These are phyloP conservation scores for Tyto alba DNA, from an alignment of 2,113 vertebrate species.

Conservation along the genomic window DNA sequence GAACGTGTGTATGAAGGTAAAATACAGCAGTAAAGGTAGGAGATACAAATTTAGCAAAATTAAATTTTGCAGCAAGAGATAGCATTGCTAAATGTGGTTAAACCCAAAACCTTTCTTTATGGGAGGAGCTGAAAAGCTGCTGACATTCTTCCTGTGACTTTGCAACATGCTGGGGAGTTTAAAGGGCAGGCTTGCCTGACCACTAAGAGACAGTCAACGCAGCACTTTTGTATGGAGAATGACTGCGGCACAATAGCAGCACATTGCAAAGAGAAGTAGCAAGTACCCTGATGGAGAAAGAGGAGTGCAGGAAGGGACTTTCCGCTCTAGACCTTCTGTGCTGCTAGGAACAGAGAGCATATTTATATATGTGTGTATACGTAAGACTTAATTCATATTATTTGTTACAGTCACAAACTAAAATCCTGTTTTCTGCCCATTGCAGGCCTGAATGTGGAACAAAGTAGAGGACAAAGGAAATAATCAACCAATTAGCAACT, in stretches of 20 bases:
- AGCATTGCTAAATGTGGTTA: not conserved
- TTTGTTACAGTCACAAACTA: not conserved
- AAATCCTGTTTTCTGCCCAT: not conserved
- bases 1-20: not conserved
- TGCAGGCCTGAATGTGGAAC: not conserved
- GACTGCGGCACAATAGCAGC: not conserved
- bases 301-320: not conserved
- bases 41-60: not conserved
- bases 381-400: not conserved
- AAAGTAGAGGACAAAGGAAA: not conserved
- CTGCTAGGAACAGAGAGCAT: not conserved
- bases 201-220: not conserved
- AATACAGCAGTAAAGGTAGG: not conserved
- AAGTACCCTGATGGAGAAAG: not conserved
- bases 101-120: not conserved
- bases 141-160: conserved; percentile 22
- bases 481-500: not conserved
- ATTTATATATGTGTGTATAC: not conserved
- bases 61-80: not conserved
- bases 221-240: not conserved
- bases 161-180: not conserved
- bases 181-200: not conserved
- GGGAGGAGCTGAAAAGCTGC: not conserved
- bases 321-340: not conserved
- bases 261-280: not conserved